Conservation (phyloP, 2,888 invertebrate species). For the Patella depressa region DNA sequence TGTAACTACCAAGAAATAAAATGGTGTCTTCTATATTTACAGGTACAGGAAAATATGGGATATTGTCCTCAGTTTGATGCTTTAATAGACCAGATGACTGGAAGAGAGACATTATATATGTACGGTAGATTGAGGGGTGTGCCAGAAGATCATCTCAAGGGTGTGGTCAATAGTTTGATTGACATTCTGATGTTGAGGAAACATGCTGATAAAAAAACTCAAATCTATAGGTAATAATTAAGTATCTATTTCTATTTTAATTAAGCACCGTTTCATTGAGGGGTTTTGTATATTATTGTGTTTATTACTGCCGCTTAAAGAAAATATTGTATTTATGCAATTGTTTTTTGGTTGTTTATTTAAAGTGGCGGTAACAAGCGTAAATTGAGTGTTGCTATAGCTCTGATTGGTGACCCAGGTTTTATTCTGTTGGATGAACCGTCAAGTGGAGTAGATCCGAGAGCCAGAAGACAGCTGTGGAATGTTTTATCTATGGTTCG, state of each 20-base stretch:
- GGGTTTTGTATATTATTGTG: no score
- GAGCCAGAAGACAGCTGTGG: conserved; percentile 70
- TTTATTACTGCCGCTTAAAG: no score
- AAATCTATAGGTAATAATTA: conserved; percentile 46
- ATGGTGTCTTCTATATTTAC: conserved; percentile 28
- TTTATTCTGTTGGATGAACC: conserved; percentile 68
- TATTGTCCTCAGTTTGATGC: conserved; percentile 94
- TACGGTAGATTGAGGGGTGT: conserved; percentile 79
- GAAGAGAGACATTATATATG: conserved; percentile 80
- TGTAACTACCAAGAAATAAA: no score
- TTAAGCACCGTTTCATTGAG: no score
- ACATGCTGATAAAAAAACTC: conserved; percentile 49
- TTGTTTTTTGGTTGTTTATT: neutral
- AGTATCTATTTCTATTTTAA: neutral
- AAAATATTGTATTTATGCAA: neutral
- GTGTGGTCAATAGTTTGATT: conserved; percentile 52
- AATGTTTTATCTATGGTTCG: conserved; percentile 64
- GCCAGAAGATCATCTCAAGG: conserved; percentile 50
- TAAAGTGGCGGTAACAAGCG: conserved; percentile 63
- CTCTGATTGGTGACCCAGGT: conserved; percentile 59
- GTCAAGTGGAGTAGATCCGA: conserved; percentile 72
- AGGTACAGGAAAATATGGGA: conserved; percentile 83
- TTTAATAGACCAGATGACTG: conserved; percentile 83
- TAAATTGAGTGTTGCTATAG: conserved; percentile 61
- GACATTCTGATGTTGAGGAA: conserved; percentile 50